Conservation (phyloP, 2,888 invertebrate species). For the Xestia rhomboidea region DNA sequence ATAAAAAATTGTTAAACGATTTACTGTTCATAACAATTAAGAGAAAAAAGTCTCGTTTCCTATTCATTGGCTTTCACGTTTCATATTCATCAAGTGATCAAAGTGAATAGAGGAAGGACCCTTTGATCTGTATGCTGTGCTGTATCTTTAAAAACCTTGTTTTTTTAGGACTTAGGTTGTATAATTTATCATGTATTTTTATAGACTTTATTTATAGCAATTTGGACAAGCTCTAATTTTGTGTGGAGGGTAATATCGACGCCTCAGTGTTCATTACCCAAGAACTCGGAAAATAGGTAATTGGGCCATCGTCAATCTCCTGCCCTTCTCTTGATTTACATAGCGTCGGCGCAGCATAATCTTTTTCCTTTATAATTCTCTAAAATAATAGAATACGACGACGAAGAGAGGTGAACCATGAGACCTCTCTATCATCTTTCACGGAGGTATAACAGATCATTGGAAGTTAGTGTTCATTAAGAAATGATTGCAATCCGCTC, state of each 20-base stretch:
- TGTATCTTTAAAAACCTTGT: slow-evolving; percentile 1
- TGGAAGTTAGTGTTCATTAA: slow-evolving; percentile 6
- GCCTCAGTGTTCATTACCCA: background rate
- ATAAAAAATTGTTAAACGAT: slow-evolving; percentile 31
- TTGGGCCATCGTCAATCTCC: background rate
- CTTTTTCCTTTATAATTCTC: background rate
- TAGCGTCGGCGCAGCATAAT: background rate
- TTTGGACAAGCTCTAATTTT: background rate
- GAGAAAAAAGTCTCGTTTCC: slow-evolving; percentile 52
- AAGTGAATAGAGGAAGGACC: slow-evolving; percentile 46
- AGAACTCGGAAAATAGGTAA: background rate
- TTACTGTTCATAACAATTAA: slow-evolving; percentile 42
- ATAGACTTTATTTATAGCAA: background rate
- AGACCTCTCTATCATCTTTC: too few species aligned
- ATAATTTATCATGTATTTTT: background rate
- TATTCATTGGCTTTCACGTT: slow-evolving; percentile 58
- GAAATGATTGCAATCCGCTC: slow-evolving; percentile 57
- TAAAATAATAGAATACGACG: too few species aligned
- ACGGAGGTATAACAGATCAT: background rate
- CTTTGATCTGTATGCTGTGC: slow-evolving; percentile 55
- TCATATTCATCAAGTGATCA: slow-evolving; percentile 61
- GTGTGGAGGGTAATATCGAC: background rate
- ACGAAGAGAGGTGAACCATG: too few species aligned
- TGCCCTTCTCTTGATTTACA: background rate
- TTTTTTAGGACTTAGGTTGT: slow-evolving; percentile 1